These are phyloP conservation scores for Brachyistius frenatus DNA, from an alignment of 2,113 vertebrate genomes.

Conservation along the genomic window DNA sequence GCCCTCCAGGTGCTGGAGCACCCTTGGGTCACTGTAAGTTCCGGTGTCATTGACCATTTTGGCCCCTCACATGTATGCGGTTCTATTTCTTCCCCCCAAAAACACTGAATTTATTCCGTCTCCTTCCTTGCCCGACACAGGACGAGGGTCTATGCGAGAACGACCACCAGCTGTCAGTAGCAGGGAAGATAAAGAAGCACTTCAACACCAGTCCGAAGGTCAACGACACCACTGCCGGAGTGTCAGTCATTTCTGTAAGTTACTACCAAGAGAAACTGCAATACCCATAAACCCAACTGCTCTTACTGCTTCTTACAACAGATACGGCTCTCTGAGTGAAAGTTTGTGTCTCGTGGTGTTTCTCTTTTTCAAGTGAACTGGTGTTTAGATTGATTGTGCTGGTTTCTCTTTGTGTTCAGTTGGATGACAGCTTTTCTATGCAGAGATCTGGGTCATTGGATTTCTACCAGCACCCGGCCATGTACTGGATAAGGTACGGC, in stretches of 20 bases:
- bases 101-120: not conserved
- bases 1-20: conserved; percentile 96
- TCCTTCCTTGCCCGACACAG: conserved; percentile 74
- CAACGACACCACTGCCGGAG: conserved; percentile 92
- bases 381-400: conserved; percentile 62
- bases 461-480: conserved; percentile 99
- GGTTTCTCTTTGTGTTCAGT: conserved; percentile 95
- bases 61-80: not conserved
- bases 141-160: conserved; percentile 96
- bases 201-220: conserved; percentile 94
- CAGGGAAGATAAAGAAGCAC: conserved; percentile 99
- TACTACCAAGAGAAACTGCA: conserved; percentile 8
- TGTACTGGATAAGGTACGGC: conserved; percentile 99
- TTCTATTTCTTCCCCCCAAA: not conserved
- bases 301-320: not conserved
- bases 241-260: conserved; percentile 98
- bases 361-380: not conserved
- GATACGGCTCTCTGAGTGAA: not conserved
- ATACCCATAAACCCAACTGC: not conserved
- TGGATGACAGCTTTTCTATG: conserved; percentile 99
- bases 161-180: conserved; percentile 95
- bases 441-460: conserved; percentile 99
- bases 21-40: conserved; percentile 97
- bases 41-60: not conserved
- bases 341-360: not conserved